Base-by-base conservation (phyloP, 1,140 invertebrate genomes). In the Chlorops oryzae region DNA sequence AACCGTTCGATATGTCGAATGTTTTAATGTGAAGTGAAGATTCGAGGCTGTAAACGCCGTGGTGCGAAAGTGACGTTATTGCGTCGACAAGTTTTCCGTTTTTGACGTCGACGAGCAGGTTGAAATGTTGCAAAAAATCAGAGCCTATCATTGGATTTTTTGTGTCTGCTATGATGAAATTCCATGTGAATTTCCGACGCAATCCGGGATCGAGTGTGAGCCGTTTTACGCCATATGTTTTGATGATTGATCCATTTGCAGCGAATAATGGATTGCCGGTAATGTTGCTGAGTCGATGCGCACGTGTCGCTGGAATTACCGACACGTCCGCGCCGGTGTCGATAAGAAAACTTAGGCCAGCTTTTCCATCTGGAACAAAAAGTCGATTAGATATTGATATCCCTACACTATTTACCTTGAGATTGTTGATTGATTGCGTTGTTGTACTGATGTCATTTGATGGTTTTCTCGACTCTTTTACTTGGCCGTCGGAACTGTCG, bases 121-220 rank as follows among this genome's bases (percentile, higher is more conserved):
- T 43, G 40, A 59, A 70, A 40, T 57, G 52, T 17, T 17, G 50
- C 15, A 73, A 42, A 27, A 76, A 73, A 55, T 77, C 73, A 0
- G 70, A 65, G 6, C 74, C 72, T 4, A 76, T 62, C 12, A 73
- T 74, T 3, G 70, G 65, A 20, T 51, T 55, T 0, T 54, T 39
- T 4, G 76, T 62, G 40, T 75, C 66, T 2, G 73, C 74, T 0
- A 77, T 48, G 3, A 64, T 60, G 47, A 77, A 76, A 2, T 40
- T 49, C 73, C 74, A 76, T 10, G n/a, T 22, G 28, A 73, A 68
- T 5, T 49, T 47, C 24, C 70, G 55, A 21, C 65, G 46, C 20
- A 75, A 52, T 0, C 69, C 63, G 2, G 74, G 47, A 46, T 71
- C 52, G 0, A 75, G 43, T 3, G 51, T 47, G 2, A 74, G 27